phyloP scores from a whole-genome alignment of 2,888 invertebrate species.

The Leucoptera coffeella region DNA sequence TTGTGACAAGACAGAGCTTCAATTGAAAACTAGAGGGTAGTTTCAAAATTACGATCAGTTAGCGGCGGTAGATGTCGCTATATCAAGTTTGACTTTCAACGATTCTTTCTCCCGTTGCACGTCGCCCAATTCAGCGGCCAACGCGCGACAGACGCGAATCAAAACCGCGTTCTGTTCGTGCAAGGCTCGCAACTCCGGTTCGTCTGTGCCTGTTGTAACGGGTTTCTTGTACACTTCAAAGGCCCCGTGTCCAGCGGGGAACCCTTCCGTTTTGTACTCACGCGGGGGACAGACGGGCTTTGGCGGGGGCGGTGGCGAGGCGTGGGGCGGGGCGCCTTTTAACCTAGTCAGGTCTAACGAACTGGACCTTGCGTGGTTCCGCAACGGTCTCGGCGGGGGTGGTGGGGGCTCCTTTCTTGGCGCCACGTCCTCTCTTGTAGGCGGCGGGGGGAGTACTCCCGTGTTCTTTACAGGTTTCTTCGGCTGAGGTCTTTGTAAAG shows the following conservation, averaged over 20 bases:
- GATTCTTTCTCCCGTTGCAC: slow-evolving; percentile 83
- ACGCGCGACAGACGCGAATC: slow-evolving; percentile 80
- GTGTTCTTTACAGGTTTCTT: slow-evolving; percentile 62
- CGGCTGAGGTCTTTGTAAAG: slow-evolving; percentile 71
- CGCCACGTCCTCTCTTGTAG: slow-evolving; percentile 54
- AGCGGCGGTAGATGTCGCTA: slow-evolving; percentile 13
- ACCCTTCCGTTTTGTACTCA: slow-evolving; percentile 28
- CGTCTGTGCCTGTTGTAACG: too few relatives aligned
- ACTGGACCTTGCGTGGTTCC: slow-evolving; percentile 81
- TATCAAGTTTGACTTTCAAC: slow-evolving; percentile 64
- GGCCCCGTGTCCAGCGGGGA: slow-evolving; percentile 71
- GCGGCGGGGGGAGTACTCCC: slow-evolving; percentile 72
- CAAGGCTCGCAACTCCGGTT: slow-evolving; percentile 62
- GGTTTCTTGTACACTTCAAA: slow-evolving; percentile 85
- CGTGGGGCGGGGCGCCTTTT: slow-evolving; percentile 46
- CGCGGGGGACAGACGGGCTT: slow-evolving; percentile 43
- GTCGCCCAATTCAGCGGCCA: slow-evolving; percentile 81
- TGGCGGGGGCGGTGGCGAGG: slow-evolving; percentile 56
- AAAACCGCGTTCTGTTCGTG: slow-evolving; percentile 84
- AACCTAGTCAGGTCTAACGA: slow-evolving; percentile 83
- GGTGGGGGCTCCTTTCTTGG: slow-evolving; percentile 82
- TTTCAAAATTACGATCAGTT: too few relatives aligned
- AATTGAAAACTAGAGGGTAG: slow-evolving; percentile 15
- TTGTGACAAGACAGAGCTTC: too few relatives aligned
- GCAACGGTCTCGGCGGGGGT: slow-evolving; percentile 74